These are phyloP conservation scores for Bothrops alternatus DNA, from an alignment of 2,797 vertebrate species.

Conservation along the genomic window DNA sequence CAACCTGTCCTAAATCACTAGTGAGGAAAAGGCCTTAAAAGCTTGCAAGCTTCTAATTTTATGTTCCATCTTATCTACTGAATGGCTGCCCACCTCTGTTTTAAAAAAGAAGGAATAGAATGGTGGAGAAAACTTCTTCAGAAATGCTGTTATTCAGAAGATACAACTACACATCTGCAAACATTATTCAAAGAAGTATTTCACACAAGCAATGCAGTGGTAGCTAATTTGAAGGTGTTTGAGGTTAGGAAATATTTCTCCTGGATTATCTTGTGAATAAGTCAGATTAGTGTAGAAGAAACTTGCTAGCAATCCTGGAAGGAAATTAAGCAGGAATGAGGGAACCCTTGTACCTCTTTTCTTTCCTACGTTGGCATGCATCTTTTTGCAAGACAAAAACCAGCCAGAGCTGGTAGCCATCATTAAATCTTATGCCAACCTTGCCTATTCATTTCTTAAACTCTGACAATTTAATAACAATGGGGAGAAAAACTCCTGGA, in stretches of 20 bases:
- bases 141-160: neutral
- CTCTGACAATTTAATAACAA: neutral
- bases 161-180: no score
- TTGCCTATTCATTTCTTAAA: neutral
- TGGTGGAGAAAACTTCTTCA: neutral
- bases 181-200: neutral
- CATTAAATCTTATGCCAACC: neutral
- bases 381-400: neutral
- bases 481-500: neutral
- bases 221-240: neutral
- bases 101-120: neutral
- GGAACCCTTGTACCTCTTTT: neutral
- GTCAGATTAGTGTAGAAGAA: neutral
- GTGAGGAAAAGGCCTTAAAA: neutral
- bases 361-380: neutral
- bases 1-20: neutral
- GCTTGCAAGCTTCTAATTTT: neutral
- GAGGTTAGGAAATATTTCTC: neutral
- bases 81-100: neutral
- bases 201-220: neutral
- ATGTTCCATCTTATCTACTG: neutral
- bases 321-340: neutral
- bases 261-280: neutral
- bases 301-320: neutral
- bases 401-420: no score